Conservation (phyloP, 2,888 invertebrate species). For the Lingula anatina region DNA sequence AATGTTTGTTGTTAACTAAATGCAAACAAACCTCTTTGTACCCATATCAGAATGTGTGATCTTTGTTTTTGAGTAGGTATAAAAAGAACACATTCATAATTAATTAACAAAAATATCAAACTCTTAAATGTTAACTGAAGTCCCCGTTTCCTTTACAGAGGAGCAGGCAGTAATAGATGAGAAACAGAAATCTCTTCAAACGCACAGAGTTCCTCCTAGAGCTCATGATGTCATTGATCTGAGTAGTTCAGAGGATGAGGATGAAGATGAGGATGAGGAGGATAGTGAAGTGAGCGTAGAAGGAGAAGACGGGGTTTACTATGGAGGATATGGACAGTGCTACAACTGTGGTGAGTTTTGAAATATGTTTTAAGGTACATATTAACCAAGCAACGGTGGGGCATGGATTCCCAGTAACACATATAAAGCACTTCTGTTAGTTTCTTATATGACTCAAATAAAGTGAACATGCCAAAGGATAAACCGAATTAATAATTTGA, state of each 20-base stretch:
- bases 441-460: too few relatives aligned
- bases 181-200: constrained; percentile 4
- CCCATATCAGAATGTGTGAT: too few relatives aligned
- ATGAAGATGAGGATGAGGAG: constrained; percentile 9
- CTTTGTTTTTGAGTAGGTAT: too few relatives aligned
- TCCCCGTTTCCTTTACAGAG: constrained; percentile 12
- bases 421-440: too few relatives aligned
- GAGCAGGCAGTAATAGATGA: constrained; percentile 23
- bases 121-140: too few relatives aligned
- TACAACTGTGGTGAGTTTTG: constrained; percentile 55
- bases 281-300: constrained; percentile 24
- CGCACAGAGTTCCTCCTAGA: background rate
- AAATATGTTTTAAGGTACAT: constrained; percentile 58
- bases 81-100: too few relatives aligned
- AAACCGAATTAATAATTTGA: too few relatives aligned
- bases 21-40: too few relatives aligned
- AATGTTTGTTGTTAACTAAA: too few relatives aligned
- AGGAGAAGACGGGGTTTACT: constrained; percentile 55
- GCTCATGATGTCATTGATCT: constrained; percentile 9
- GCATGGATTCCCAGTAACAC: constrained; percentile 47
- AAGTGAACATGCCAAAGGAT: background rate
- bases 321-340: constrained; percentile 63
- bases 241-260: constrained; percentile 8
- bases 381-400: constrained; percentile 61
- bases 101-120: too few relatives aligned